These are phyloP conservation scores for Haliclystus octoradiatus DNA, from an alignment of 30 jellyfish, hydroid and myxozoan species.

Conservation along the genomic window DNA sequence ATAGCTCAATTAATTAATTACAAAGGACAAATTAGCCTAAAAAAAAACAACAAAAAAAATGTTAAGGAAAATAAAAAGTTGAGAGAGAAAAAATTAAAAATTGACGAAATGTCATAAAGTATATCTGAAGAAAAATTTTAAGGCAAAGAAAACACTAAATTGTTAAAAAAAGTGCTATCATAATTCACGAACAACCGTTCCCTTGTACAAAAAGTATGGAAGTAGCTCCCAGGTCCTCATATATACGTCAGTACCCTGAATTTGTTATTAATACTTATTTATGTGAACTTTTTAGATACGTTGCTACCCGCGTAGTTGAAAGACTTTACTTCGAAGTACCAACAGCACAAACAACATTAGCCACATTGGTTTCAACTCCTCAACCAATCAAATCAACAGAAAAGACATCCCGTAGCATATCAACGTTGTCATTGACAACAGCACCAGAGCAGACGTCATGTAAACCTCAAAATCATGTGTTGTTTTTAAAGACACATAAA, in stretches of 20 bases:
- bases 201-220: background rate
- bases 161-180: too few species aligned
- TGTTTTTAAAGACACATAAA: slow-evolving; percentile 85
- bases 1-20: too few species aligned
- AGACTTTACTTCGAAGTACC: slow-evolving; percentile 62
- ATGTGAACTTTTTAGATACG: slow-evolving; percentile 43
- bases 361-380: background rate
- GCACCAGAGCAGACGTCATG: slow-evolving; percentile 17
- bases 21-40: too few species aligned
- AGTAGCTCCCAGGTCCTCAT: background rate
- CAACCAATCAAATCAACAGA: background rate
- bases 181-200: too few species aligned
- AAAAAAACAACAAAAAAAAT: too few species aligned
- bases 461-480: slow-evolving; percentile 52
- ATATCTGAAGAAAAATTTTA: too few species aligned
- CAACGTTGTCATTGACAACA: background rate
- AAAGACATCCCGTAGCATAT: slow-evolving; percentile 1
- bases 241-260: background rate
- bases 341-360: slow-evolving; percentile 18
- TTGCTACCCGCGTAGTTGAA: slow-evolving; percentile 62
- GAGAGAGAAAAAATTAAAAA: too few species aligned
- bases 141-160: too few species aligned
- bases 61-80: too few species aligned
- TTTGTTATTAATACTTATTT: background rate
- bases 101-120: too few species aligned